Evolutionary conservation across 2,797 vertebrate genomes (phyloP).

Genomic region (Sebastes trivittatus): DNA sequence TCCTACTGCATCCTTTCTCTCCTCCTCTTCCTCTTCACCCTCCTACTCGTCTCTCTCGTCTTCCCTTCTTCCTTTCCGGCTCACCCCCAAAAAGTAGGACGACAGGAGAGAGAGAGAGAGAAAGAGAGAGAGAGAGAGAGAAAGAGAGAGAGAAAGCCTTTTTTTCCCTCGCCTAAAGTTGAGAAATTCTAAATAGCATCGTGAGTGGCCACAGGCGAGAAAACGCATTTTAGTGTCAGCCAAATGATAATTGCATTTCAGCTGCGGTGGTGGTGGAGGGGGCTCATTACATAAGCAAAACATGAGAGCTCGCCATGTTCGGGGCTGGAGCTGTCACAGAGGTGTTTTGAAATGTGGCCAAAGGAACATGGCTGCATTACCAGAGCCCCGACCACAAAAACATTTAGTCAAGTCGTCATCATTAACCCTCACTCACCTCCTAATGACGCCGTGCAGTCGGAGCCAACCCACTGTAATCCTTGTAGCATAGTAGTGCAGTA

Average conservation of each 20-base stretch:
- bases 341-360: conserved; percentile 58
- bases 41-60: conserved; percentile 10
- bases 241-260: conserved; percentile 73
- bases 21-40: neutral
- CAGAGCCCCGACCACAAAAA: neutral
- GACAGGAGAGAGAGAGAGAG: neutral
- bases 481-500: neutral
- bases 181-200: conserved; percentile 73
- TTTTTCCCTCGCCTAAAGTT: conserved; percentile 58
- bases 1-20: neutral
- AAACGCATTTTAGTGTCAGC: conserved; percentile 67
- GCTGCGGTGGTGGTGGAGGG: conserved; percentile 34
- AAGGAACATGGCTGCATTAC: conserved; percentile 15
- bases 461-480: neutral
- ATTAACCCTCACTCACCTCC: conserved; percentile 24
- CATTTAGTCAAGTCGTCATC: conserved; percentile 22
- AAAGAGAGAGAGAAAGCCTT: neutral
- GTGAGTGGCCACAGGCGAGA: conserved; percentile 68
- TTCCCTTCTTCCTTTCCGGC: conserved; percentile 44
- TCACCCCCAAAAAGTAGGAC: conserved; percentile 66
- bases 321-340: conserved; percentile 41
- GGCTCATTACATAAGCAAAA: conserved; percentile 71
- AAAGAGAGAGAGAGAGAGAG: neutral
- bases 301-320: conserved; percentile 45
- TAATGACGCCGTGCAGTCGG: neutral